A percentile compares a stretch with the other conserved stretches of the same genome.
These are phyloP conservation scores for Gerris buenoi DNA, from an alignment of 1,140 invertebrate species.

Conservation along the genomic window DNA sequence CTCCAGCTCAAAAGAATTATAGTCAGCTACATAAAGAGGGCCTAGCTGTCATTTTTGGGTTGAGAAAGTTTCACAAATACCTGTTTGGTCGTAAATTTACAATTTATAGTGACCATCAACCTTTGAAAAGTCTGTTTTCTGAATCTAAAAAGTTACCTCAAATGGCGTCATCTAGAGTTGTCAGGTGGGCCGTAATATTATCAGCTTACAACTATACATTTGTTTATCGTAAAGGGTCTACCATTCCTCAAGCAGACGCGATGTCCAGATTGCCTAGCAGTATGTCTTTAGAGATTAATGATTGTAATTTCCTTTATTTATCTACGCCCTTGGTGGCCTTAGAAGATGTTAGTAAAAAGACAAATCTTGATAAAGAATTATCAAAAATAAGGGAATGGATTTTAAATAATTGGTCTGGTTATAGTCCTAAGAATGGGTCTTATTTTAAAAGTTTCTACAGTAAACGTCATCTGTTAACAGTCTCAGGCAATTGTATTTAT, in stretches of 20 bases:
- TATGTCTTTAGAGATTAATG: background rate
- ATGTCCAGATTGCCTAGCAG: background rate
- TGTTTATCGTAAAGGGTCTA: constrained; percentile 6
- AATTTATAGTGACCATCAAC: background rate
- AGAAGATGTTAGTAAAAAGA: background rate
- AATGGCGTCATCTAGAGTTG: constrained; percentile 21
- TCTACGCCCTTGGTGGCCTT: background rate
- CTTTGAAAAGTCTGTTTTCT: background rate
- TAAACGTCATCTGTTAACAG: background rate
- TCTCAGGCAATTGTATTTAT: background rate
- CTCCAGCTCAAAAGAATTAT: constrained; percentile 31
- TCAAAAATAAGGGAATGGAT: background rate
- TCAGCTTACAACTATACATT: constrained; percentile 18
- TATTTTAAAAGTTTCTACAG: background rate
- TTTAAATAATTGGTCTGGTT: background rate
- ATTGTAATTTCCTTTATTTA: background rate
- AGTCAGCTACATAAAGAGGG: constrained; percentile 35
- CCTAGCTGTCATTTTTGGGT: constrained; percentile 28
- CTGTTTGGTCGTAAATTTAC: background rate
- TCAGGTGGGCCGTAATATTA: constrained; percentile 13
- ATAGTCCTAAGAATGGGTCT: background rate
- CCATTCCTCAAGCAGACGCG: constrained; percentile 12
- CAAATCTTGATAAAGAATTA: background rate
- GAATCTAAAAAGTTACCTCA: constrained; percentile 19
- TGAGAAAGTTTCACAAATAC: constrained; percentile 29